Base-by-base conservation (phyloP, 2,113 vertebrate species). In the Mastomys coucha region DNA sequence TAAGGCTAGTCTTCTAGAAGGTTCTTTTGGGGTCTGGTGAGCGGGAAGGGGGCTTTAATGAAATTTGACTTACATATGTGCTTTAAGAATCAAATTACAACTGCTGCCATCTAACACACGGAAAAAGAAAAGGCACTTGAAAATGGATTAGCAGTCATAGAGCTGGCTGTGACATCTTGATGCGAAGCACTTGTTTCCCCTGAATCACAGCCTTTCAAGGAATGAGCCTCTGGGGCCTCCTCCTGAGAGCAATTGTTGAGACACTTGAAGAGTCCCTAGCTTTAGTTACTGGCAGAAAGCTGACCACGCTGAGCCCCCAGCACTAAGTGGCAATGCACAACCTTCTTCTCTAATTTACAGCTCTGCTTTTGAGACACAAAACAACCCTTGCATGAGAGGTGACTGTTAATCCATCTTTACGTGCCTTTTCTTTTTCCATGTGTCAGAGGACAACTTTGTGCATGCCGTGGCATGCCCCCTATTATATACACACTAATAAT, bases 71-170 rank as follows among this genome's bases (percentile, higher is more conserved):
- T 97, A 75, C 86, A 97, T 28, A 91, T 95, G 82, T 70, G 94
- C 97, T 93, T 97, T 97, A 97, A 96, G 95, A 93, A 88, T 91
- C 69, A 88, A 89, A 97, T 93, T 95, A 97, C 75, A 93, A 89
- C 58, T 93, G 91, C 82, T 92, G 72, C 49, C 95, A 96, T 75
- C 73, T 2, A 80, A 86, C 72, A 86, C 89, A 94, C 81, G 56
- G 88, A 82, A 92, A 89, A 88, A 91, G 80, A 72, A 96, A 95
- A 89, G 26, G 42, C 81, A 75, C 0, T 1, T 26, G 80, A 70
- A 89, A 91, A 94, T 95, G 80, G 60, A 88, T 87, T 67, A 75
- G 95, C 84, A 72, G 84, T 81, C 92, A 86, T 36, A 9, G 9
- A 72, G 77, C 80, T 72, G 24, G 31, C 80, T 78, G 94, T 58